Conservation (phyloP, 2,888 invertebrate species). For the Coremacera marginata region DNA sequence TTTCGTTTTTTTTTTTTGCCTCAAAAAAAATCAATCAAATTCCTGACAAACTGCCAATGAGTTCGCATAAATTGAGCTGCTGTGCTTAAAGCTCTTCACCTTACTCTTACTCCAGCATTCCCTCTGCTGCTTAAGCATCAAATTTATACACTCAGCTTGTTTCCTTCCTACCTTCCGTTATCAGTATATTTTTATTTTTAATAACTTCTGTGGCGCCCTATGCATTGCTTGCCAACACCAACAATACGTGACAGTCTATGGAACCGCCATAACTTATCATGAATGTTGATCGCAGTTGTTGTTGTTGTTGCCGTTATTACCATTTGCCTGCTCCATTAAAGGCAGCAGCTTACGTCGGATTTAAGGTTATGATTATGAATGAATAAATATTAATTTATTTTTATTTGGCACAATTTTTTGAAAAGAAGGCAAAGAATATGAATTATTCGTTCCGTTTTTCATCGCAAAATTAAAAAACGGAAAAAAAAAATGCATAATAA, state of each 20-base stretch:
- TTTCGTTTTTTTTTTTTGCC: not conserved
- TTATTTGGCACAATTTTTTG: not conserved
- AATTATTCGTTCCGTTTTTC: not conserved
- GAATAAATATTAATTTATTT: slow-evolving; percentile 38
- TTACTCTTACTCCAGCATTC: not conserved
- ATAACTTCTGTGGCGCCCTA: not conserved
- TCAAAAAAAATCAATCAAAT: slow-evolving; percentile 39
- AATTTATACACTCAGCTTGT: not conserved
- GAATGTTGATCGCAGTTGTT: not conserved
- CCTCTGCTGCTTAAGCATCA: not conserved
- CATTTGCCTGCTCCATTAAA: not conserved
- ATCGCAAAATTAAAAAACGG: not conserved
- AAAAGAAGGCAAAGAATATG: no score
- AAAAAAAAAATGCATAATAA: no score
- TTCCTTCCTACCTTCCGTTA: not conserved
- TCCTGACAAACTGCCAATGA: slow-evolving; percentile 44
- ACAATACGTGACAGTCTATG: not conserved
- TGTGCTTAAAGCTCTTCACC: not conserved
- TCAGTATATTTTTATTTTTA: not conserved
- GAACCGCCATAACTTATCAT: not conserved
- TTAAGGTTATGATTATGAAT: slow-evolving; percentile 28
- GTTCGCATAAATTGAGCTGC: slow-evolving; percentile 36
- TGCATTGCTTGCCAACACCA: not conserved
- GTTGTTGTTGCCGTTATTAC: not conserved
- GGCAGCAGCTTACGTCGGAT: slow-evolving; percentile 12